These are phyloP conservation scores for Microcebus griseorufus DNA, from an alignment of 2,113 vertebrate genomes.

Conservation along the genomic window DNA sequence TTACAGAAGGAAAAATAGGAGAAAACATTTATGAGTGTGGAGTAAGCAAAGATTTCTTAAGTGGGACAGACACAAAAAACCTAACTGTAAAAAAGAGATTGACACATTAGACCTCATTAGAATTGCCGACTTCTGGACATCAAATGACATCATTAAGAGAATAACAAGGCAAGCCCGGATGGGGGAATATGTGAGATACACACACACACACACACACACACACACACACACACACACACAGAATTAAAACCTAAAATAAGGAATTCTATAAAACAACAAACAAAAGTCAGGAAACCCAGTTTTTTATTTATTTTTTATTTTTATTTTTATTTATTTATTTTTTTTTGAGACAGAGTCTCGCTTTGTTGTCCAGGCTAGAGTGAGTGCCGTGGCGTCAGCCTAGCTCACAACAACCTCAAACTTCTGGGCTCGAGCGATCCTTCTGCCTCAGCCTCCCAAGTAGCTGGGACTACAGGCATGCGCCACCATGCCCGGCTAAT, in stretches of 20 bases:
- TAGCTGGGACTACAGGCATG: too few relatives aligned
- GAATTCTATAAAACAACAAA: background rate
- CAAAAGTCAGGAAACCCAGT: background rate
- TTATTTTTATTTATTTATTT: too few relatives aligned
- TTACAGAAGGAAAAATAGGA: background rate
- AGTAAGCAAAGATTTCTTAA: constrained; percentile 40
- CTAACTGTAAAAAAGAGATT: background rate
- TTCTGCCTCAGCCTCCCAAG: too few relatives aligned
- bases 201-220: background rate
- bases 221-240: too few relatives aligned
- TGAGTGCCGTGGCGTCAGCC: too few relatives aligned
- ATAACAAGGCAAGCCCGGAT: background rate
- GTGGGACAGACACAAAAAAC: background rate
- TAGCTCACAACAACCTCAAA: too few relatives aligned
- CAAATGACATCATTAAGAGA: background rate
- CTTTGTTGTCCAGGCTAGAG: too few relatives aligned
- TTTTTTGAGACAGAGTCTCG: too few relatives aligned
- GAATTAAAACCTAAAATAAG: background rate
- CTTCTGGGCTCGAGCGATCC: too few relatives aligned
- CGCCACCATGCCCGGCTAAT: too few relatives aligned
- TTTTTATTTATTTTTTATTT: too few relatives aligned
- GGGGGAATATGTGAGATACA: background rate
- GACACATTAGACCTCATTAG: background rate
- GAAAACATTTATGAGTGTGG: background rate
- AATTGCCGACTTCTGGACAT: background rate